phyloP scores from a whole-genome alignment of 2,797 vertebrate species.

The Psittacula echo region DNA sequence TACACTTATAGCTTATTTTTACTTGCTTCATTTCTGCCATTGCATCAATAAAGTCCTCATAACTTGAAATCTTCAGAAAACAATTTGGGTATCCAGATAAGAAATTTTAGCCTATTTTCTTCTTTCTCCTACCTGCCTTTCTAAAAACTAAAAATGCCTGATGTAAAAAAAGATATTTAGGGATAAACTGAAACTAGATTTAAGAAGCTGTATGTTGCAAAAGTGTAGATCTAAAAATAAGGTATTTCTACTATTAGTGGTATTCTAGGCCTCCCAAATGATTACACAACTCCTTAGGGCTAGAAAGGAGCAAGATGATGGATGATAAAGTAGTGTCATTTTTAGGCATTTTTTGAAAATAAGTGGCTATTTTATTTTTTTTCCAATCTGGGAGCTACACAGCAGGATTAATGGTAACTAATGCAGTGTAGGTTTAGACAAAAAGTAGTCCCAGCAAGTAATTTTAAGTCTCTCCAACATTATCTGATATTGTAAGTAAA shows the following conservation, averaged over 20 bases:
- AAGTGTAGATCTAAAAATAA: background rate
- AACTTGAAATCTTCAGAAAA: background rate
- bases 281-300: background rate
- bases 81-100: background rate
- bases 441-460: conserved; percentile 9
- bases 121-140: background rate
- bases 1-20: background rate
- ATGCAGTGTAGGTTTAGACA: conserved; percentile 42
- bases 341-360: conserved; percentile 49
- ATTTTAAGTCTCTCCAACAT: conserved; percentile 26
- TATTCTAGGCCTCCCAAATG: background rate
- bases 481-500: conserved; percentile 39
- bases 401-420: conserved; percentile 60
- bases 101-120: background rate
- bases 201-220: background rate
- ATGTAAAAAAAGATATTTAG: background rate
- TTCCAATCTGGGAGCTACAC: conserved; percentile 12
- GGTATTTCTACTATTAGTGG: background rate
- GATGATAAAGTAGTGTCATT: conserved; percentile 55
- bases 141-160: background rate
- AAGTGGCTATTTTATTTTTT: conserved; percentile 46
- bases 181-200: background rate
- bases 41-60: background rate
- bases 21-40: background rate
- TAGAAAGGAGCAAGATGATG: conserved; percentile 51